A percentile compares a stretch with the other conserved stretches of the same genome.
Evolutionary conservation across 2,888 invertebrate species (phyloP).

Genomic region (Drosophila birchii): DNA sequence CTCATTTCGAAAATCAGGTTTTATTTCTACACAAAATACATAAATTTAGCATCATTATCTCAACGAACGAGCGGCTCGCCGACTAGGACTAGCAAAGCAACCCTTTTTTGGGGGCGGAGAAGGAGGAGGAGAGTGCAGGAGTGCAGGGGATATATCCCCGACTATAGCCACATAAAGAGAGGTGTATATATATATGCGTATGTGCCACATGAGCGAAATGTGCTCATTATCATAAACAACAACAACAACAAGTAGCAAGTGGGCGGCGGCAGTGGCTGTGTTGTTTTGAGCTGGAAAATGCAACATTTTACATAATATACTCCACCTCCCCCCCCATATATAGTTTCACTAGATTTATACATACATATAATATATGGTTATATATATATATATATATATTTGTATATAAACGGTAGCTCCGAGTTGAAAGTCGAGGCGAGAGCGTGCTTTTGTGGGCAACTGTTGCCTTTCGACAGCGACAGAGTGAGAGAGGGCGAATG

Average conservation of each 20-base stretch:
- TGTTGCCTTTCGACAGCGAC: neutral
- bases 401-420: slow-evolving; percentile 9
- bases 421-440: slow-evolving; percentile 13
- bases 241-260: slow-evolving; percentile 43
- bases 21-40: slow-evolving; percentile 83
- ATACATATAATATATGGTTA: slow-evolving; percentile 40
- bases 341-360: slow-evolving; percentile 37
- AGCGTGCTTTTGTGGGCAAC: slow-evolving; percentile 8
- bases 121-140: no score
- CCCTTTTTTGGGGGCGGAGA: slow-evolving; percentile 10
- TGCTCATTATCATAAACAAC: slow-evolving; percentile 80
- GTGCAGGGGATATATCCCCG: neutral
- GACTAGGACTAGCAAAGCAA: slow-evolving; percentile 5
- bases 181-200: slow-evolving; percentile 3
- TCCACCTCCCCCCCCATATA: slow-evolving; percentile 36
- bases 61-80: slow-evolving; percentile 39
- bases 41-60: slow-evolving; percentile 82
- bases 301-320: slow-evolving; percentile 80
- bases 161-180: neutral
- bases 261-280: slow-evolving; percentile 8
- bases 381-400: neutral
- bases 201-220: slow-evolving; percentile 73
- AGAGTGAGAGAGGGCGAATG: slow-evolving; percentile 27
- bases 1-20: slow-evolving; percentile 80
- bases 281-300: slow-evolving; percentile 52